phyloP scores from a whole-genome alignment of 2,888 invertebrate genomes.

The Meiosimyza platycephala region DNA sequence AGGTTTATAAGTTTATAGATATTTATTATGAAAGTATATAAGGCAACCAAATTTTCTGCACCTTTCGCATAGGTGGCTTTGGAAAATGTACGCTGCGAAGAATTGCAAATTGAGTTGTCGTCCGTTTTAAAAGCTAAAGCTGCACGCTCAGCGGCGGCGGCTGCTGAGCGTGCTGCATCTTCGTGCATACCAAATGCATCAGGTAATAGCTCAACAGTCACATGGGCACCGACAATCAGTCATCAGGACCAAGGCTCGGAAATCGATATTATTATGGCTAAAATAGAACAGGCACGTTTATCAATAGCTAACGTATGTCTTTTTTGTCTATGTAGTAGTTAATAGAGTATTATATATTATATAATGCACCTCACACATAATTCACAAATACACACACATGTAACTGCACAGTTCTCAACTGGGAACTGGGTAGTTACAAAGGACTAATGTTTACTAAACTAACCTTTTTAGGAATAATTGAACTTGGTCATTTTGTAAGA shows the following conservation, averaged over 20 bases:
- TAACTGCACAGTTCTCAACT: not conserved
- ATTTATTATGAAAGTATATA: not conserved
- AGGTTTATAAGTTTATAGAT: slow-evolving; percentile 71
- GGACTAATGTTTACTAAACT: no score
- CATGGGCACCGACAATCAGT: slow-evolving; percentile 67
- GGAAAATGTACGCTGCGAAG: slow-evolving; percentile 83
- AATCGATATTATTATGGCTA: slow-evolving; percentile 94
- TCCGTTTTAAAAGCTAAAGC: slow-evolving; percentile 73
- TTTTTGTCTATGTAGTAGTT: slow-evolving; percentile 40
- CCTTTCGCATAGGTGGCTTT: slow-evolving; percentile 70
- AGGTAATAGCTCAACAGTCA: slow-evolving; percentile 64
- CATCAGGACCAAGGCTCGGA: slow-evolving; percentile 75
- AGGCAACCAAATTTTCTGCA: slow-evolving; percentile 2
- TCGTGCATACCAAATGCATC: slow-evolving; percentile 59
- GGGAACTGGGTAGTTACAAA: no score
- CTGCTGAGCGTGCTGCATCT: slow-evolving; percentile 23
- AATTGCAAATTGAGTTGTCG: slow-evolving; percentile 88
- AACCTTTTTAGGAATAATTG: no score
- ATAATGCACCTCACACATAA: slow-evolving; percentile 27
- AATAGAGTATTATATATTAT: slow-evolving; percentile 30
- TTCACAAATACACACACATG: slow-evolving; percentile 6
- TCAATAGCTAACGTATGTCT: slow-evolving; percentile 63
- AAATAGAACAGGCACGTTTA: slow-evolving; percentile 81
- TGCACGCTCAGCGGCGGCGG: slow-evolving; percentile 56
- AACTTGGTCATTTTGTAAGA: no score